These are phyloP conservation scores for Paradisaea rubra DNA, from an alignment of 2,113 vertebrate genomes.

Conservation along the genomic window DNA sequence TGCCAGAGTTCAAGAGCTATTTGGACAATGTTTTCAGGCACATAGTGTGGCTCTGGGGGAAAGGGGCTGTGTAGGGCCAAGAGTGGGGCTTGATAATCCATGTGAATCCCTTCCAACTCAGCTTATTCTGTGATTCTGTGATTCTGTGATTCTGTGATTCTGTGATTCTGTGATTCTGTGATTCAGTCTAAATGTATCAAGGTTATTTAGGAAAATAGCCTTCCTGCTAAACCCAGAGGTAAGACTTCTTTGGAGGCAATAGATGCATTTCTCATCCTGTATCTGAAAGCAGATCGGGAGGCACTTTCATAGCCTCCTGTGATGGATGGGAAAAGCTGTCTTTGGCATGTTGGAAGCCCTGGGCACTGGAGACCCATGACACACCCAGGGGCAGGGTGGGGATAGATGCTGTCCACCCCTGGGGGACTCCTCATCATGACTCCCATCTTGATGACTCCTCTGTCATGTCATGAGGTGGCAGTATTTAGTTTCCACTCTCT, in stretches of 20 bases:
- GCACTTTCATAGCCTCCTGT: rapidly evolving
- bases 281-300: rapidly evolving
- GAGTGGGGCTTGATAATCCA: background rate
- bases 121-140: background rate
- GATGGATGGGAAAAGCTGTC: rapidly evolving
- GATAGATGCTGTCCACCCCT: rapidly evolving
- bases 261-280: background rate
- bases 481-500: background rate
- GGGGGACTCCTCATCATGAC: rapidly evolving
- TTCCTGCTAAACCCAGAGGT: background rate
- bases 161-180: background rate
- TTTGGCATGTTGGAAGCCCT: background rate
- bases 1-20: background rate
- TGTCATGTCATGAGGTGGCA: background rate
- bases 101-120: background rate
- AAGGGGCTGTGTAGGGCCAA: background rate
- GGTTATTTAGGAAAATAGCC: background rate
- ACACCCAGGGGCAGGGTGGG: too few relatives aligned
- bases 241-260: background rate
- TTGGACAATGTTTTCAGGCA: background rate
- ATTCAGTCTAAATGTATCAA: background rate
- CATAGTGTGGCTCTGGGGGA: too few relatives aligned
- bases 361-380: rapidly evolving
- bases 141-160: background rate
- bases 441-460: background rate